Base-by-base conservation (phyloP, 2,888 invertebrate genomes). In the Liodrosophila aerea region DNA sequence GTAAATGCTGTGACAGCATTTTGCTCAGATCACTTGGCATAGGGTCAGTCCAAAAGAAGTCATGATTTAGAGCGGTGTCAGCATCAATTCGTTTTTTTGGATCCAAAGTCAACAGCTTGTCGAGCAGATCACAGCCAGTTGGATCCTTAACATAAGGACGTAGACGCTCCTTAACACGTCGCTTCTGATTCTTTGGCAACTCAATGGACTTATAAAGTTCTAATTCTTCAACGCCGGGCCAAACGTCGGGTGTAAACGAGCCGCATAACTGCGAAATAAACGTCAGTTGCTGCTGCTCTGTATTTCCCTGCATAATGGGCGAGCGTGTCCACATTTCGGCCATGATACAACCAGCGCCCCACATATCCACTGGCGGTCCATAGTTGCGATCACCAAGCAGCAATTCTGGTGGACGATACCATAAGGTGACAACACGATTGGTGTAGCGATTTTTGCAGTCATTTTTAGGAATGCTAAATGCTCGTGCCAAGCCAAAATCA, bases 341-440 rank as follows among this genome's bases (percentile, higher is more conserved):
- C 99, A 99, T 99, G 65, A 99, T 99, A 88, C 99, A 99, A 0
- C 99, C 99, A 0, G 98, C 98, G 0, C 96, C 96, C 96, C 96
- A 96, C 91, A 99, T 93, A 91, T 99, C 99, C 9, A 99, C 98
- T 0, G 98, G 96, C 0, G 98, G 97, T 0, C 98, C 98, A 87
- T 99, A 99, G 90, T 98, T 97, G 9, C 99, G 92, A 84, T 98
- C 96, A 30, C 97, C 95, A 4, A 89, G 76, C 44, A 89, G 54
- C 1, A 93, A 81, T 72, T 93, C 93, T 0, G 93, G 93, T 12
- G 93, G 93, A 15, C 93, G 90, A 88, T 99, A 99, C 99, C 99
- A 98, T 54, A 99, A 89, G 0, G 99, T 98, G 0, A 99, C 98
- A 0, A 99, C 99, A 68, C 98, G 93, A 89, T 99, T 99, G n/a